phyloP scores from a whole-genome alignment of 2,888 invertebrate genomes.

The Scaptomyza polygonia region DNA sequence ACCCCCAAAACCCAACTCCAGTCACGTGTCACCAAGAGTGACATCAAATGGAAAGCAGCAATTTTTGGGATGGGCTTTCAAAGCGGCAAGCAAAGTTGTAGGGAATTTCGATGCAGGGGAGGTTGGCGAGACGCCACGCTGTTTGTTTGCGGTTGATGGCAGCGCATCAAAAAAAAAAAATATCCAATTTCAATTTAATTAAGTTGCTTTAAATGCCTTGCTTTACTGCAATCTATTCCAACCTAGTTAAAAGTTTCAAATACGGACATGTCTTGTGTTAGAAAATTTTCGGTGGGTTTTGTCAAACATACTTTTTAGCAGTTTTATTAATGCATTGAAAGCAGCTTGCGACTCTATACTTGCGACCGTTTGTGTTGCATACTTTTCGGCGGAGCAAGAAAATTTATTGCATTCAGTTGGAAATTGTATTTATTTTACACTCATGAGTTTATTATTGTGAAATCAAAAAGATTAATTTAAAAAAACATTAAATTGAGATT shows the following conservation, averaged over 20 bases:
- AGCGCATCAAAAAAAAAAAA: constrained; percentile 44
- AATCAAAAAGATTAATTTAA: not conserved
- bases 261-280: constrained; percentile 1
- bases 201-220: constrained; percentile 54
- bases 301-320: constrained; percentile 38
- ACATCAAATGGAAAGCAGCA: constrained; percentile 33
- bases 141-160: constrained; percentile 44
- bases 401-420: not conserved
- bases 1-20: not conserved
- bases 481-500: not conserved
- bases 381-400: not conserved
- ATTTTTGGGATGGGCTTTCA: not conserved
- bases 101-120: not conserved
- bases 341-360: too few relatives aligned
- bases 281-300: not conserved
- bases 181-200: constrained; percentile 77
- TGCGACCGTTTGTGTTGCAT: constrained; percentile 9
- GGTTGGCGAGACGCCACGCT: constrained; percentile 18
- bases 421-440: too few relatives aligned
- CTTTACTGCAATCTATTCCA: constrained; percentile 7
- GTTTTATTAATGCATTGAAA: not conserved
- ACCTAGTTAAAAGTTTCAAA: constrained; percentile 23
- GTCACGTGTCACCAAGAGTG: constrained; percentile 44
- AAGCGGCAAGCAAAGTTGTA: not conserved
- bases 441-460: not conserved